Evolutionary conservation across 2,888 invertebrate species (phyloP).

Genomic region (Cheilosia soror): DNA sequence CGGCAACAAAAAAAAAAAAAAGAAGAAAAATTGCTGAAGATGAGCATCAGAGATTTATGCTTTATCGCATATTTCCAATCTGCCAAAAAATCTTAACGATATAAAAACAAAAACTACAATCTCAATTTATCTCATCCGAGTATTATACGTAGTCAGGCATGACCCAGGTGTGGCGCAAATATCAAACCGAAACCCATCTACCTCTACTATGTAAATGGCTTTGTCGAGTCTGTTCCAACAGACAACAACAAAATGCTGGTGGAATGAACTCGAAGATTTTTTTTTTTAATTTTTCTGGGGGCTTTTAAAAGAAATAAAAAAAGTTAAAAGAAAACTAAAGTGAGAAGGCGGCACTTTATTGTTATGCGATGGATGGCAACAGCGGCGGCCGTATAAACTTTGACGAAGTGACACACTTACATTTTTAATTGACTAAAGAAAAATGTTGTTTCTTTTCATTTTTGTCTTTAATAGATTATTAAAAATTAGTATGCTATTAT

Average conservation of each 20-base stretch:
- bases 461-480: background rate
- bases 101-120: background rate
- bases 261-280: constrained; percentile 21
- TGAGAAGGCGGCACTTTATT: constrained; percentile 48
- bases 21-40: constrained; percentile 22
- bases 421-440: constrained; percentile 56
- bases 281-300: constrained; percentile 7
- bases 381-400: constrained; percentile 1
- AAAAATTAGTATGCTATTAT: background rate
- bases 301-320: constrained; percentile 21
- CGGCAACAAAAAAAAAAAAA: background rate
- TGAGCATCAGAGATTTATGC: constrained; percentile 38
- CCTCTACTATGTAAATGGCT: constrained; percentile 10
- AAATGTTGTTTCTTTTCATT: background rate
- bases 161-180: constrained; percentile 71
- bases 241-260: constrained; percentile 35
- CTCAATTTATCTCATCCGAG: constrained; percentile 19
- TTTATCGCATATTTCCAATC: constrained; percentile 44
- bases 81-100: constrained; percentile 19
- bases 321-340: background rate
- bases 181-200: constrained; percentile 26
- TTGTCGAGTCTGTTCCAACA: background rate
- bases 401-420: constrained; percentile 59
- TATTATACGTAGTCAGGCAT: constrained; percentile 25
- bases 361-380: constrained; percentile 46